Base-by-base conservation (phyloP, 2,888 invertebrate genomes). In the Branchipolynoe longqiensis region DNA sequence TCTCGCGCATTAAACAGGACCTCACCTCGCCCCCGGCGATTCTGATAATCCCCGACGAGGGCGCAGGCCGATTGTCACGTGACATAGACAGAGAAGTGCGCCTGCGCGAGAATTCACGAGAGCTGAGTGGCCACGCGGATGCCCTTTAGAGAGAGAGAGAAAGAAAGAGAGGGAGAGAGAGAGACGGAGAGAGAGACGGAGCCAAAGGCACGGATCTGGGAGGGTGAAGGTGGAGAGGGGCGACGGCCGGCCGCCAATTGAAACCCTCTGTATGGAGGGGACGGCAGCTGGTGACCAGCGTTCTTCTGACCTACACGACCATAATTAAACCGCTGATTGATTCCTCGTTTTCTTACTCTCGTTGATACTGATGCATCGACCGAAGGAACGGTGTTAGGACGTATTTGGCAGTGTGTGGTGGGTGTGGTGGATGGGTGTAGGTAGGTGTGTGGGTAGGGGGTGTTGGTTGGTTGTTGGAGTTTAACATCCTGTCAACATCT, bases 81-180 rank as follows among this genome's bases (percentile, higher is more conserved):
- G 69, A 69, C 69, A 69, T 36, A 69, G 69, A n/a, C 69, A 69
- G 38, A 69, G 69, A n/a, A 33, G 69, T 38, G 33, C 33, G 69
- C 18, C 33, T 69, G 36, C 14, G 38, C 38, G 69, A 33, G 69
- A 69, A 69, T 69, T 38, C 22, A 25, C 38, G 69, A 25, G 33
- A 36, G 69, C 38, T n/a, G 69, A 22, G 38, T 69, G 69, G 69
- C 31, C 62, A 69, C 69, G 69, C 25, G 69, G 22, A 69, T n/a
- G n/a, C n/a, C n/a, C n/a, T n/a, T n/a, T n/a, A n/a, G n/a, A n/a
- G n/a, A n/a, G n/a, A n/a, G n/a, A n/a, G n/a, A n/a, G n/a, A n/a
- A n/a, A n/a, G n/a, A n/a, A n/a, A n/a, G n/a, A n/a, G n/a, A n/a
- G n/a, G n/a, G n/a, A n/a, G n/a, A n/a, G n/a, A n/a, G n/a, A n/a